phyloP scores from a whole-genome alignment of 2,797 vertebrate species.

The Gallinago stenura region DNA sequence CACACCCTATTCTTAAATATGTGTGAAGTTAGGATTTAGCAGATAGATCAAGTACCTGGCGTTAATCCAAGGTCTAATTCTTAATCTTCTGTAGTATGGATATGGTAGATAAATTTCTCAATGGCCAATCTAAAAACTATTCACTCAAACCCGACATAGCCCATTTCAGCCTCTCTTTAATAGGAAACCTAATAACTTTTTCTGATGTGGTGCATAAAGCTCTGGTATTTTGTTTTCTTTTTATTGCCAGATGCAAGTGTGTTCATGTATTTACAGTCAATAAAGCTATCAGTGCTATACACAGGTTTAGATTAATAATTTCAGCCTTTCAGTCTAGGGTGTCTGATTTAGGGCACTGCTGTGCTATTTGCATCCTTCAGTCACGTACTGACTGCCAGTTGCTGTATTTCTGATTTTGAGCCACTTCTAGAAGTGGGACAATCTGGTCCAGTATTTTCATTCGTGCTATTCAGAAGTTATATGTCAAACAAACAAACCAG shows the following conservation, averaged over 20 bases:
- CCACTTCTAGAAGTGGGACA: neutral
- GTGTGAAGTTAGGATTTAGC: slow-evolving; percentile 5
- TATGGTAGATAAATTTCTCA: slow-evolving; percentile 64
- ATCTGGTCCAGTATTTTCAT: neutral
- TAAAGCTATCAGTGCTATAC: slow-evolving; percentile 42
- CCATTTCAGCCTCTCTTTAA: slow-evolving; percentile 58
- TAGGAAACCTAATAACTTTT: slow-evolving; percentile 62
- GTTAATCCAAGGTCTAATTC: slow-evolving; percentile 53
- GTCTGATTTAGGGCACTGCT: neutral
- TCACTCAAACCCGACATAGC: slow-evolving; percentile 46
- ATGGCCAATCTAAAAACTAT: slow-evolving; percentile 53
- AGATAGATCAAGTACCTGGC: slow-evolving; percentile 39
- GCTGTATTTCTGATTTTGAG: neutral
- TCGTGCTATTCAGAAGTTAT: neutral
- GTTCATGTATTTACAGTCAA: slow-evolving; percentile 49
- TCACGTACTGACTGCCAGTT: neutral
- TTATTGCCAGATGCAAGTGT: slow-evolving; percentile 34
- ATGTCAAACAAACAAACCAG: neutral
- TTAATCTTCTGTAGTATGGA: slow-evolving; percentile 50
- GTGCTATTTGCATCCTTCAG: neutral
- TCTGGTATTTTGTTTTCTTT: slow-evolving; percentile 63
- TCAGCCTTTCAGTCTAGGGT: neutral
- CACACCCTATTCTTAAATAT: neutral
- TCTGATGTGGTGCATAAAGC: slow-evolving; percentile 61
- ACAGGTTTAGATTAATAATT: slow-evolving; percentile 44